Percentiles rank a stretch among this genome's conserved stretches.
These are phyloP conservation scores for Vicugna pacos DNA, from an alignment of 2,113 vertebrate species.

Conservation along the genomic window DNA sequence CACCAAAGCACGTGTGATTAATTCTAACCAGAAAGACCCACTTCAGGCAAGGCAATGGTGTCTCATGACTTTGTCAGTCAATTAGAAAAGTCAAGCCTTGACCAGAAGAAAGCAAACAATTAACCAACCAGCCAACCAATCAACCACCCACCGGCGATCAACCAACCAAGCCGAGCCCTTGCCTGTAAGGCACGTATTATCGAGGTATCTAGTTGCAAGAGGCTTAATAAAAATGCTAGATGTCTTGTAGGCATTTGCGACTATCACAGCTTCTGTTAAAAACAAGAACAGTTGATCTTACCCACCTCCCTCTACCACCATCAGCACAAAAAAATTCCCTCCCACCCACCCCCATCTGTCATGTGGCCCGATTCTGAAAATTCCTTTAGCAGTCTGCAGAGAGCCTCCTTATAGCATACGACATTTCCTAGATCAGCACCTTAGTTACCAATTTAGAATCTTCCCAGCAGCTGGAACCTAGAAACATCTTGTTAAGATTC, in stretches of 20 bases:
- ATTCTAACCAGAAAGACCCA: neutral
- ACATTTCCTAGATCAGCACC: neutral
- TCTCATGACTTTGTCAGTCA: neutral
- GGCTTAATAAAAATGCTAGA: neutral
- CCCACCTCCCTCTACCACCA: neutral
- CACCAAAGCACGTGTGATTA: neutral
- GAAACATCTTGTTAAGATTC: neutral
- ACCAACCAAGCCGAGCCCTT: neutral
- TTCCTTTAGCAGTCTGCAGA: neutral
- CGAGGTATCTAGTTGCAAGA: neutral
- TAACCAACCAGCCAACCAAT: neutral
- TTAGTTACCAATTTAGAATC: constrained; percentile 38
- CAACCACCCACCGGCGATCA: neutral
- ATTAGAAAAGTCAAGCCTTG: neutral
- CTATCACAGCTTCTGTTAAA: neutral
- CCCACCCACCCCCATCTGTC: neutral
- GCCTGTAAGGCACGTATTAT: neutral
- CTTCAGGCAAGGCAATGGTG: neutral
- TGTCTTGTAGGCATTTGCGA: neutral
- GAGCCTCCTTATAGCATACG: neutral
- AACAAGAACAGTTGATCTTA: constrained; percentile 16
- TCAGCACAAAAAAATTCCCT: neutral
- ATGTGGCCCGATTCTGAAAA: neutral
- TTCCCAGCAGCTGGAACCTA: neutral
- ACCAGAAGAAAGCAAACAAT: neutral